Evolutionary conservation across 1,140 invertebrate genomes (phyloP).

Genomic region (Drosophila ercepeae): DNA sequence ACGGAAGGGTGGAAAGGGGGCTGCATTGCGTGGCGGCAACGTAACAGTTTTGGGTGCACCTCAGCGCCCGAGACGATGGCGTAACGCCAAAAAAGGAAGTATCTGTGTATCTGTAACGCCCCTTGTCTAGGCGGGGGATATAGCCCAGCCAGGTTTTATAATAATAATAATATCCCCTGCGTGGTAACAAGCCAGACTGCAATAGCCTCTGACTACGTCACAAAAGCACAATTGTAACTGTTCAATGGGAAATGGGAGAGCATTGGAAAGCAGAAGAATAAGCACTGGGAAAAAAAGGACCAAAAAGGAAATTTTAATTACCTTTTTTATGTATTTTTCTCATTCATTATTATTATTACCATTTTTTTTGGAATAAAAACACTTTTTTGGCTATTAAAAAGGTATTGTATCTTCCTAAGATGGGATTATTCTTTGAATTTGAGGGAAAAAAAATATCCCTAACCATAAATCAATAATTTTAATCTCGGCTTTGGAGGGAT

Average conservation of each 20-base stretch:
- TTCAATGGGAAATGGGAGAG: background rate
- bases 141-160: slow-evolving; percentile 10
- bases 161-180: background rate
- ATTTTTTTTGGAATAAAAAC: background rate
- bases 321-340: too few relatives aligned
- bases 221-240: slow-evolving; percentile 22
- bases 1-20: background rate
- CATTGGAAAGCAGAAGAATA: background rate
- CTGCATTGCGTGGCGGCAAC: slow-evolving; percentile 52
- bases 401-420: background rate
- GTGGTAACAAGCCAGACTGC: slow-evolving; percentile 24
- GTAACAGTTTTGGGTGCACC: slow-evolving; percentile 57
- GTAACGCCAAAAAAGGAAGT: slow-evolving; percentile 67
- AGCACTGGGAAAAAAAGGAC: background rate
- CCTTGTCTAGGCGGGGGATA: slow-evolving; percentile 15
- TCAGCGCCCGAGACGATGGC: slow-evolving; percentile 37
- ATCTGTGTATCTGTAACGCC: slow-evolving; percentile 47
- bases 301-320: too few relatives aligned
- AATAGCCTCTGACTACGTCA: slow-evolving; percentile 6
- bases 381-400: background rate
- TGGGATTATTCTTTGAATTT: background rate
- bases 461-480: slow-evolving; percentile 7
- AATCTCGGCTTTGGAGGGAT: background rate
- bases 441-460: background rate
- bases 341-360: too few relatives aligned